Evolutionary conservation across 1,140 invertebrate species (phyloP), one percentile per base, ranked within the genome.

Genomic region (Aphelinus atriplicis): DNA sequence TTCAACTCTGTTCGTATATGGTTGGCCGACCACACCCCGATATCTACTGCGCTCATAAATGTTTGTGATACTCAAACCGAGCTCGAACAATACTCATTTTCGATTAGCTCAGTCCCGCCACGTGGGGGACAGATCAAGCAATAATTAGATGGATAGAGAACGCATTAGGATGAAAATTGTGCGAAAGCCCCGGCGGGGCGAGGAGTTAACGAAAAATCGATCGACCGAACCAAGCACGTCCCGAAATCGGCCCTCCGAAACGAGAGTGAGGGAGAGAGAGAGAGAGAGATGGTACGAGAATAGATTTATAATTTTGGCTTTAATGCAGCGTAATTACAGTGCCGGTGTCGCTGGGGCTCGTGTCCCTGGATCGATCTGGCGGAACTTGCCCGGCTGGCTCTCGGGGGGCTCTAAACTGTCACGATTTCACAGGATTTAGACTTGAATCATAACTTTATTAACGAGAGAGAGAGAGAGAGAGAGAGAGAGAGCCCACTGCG

Each of bases 381-480:
- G 26, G 26, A 26, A 26, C 26, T 26, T 26, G 26, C 26, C 26
- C 26, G 26, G 26, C 26, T 26, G 26, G 26, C 26, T 26, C 26
- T 26, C 26, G 26, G 3, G 53, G 78, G 69, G 67, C 75, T 77
- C 75, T 81, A 83, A 84, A 85, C 79, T 80, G 78, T 80, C 78
- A 79, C 82, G 85, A 86, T 86, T 86, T 85, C 81, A 83, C 83
- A 82, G 82, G 83, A 86, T 85, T 86, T 85, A 85, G 82, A 83
- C 81, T 85, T 86, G 80, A 85, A 86, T 87, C 82, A 83, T 85
- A 86, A 86, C 81, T 86, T 85, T 80, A 84, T 83, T 84, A 87
- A 84, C 83, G 75, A 77, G 78, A 77, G 70, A 76, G 75, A 64
- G 71, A 78, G 78, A 69, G 68, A 53, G 9, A 53, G 51, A 9